Evolutionary conservation across 2,797 vertebrate genomes (phyloP), one percentile per base, ranked within the genome.

Genomic region (Pantherophis vulpinus): DNA sequence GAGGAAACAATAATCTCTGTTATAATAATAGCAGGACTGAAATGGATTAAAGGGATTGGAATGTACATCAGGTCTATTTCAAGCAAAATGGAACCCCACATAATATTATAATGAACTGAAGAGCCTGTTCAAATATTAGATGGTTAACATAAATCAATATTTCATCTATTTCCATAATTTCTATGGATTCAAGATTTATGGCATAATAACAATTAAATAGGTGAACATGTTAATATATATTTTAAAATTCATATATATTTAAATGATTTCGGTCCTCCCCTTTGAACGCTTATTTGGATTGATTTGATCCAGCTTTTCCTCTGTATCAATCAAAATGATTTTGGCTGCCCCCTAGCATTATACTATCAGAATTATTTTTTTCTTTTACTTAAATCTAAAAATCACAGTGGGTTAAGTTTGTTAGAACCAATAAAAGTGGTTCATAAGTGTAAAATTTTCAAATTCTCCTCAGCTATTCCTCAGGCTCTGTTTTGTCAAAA

Each of bases 1-100:
- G 88, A 94, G 92, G 96, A 95, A 96, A 90, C 1, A 91, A 90
- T 32, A 59, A 93, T 51, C 14, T 70, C 13, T 3, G 56, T 8
- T 94, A 18, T 14, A 91, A 47, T 47, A 95, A 91, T 0, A 70
- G 27, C 6, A 56, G 91, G 86, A 86, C 5, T 0, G 20, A 8
- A 54, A 70, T 70, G 0, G 25, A 5, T 83, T 94, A 92, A 61
- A 74, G 54, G 9, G 4, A 93, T 10, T 18, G 91, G 0, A 2
- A 54, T 16, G 27, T 37, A 0, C 23, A 63, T 16, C 27, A 91
- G 89, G 2, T 2, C 60, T 1, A 0, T 4, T 94, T 90, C 8
- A 0, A n/a, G 13, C 27, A 20, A 93, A 60, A 79, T 42, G 66
- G n/a, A 87, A n/a, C 14, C 10, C 25, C 23, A 90, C 6, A 63